Evolutionary conservation across 2,888 invertebrate species (phyloP).

Genomic region (Antitype chi): DNA sequence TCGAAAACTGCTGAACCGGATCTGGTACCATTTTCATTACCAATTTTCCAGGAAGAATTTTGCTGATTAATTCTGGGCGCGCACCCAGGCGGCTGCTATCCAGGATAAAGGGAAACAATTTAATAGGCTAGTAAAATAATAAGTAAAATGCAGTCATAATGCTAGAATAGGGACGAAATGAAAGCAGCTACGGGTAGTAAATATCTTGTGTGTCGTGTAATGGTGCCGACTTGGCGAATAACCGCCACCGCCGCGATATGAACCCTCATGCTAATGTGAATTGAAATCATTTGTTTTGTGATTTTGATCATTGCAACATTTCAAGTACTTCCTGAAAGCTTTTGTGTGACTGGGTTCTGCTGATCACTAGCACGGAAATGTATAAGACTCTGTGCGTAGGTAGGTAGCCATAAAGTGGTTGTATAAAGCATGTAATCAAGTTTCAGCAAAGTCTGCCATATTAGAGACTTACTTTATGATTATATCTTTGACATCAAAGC

Average conservation of each 20-base stretch:
- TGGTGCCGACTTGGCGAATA: slow-evolving; percentile 69
- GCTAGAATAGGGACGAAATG: slow-evolving; percentile 60
- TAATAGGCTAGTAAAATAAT: slow-evolving; percentile 60
- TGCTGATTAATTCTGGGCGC: slow-evolving; percentile 57
- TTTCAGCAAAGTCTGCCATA: slow-evolving; percentile 22
- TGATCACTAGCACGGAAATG: neutral
- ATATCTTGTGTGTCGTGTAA: slow-evolving; percentile 64
- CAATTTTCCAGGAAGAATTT: slow-evolving; percentile 38
- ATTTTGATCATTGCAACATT: slow-evolving; percentile 20
- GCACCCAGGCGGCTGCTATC: slow-evolving; percentile 31
- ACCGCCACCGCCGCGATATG: slow-evolving; percentile 15
- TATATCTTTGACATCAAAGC: slow-evolving; percentile 41
- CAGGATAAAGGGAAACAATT: slow-evolving; percentile 51
- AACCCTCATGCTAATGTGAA: slow-evolving; percentile 15
- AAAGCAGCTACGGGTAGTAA: slow-evolving; percentile 64
- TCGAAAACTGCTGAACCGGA: slow-evolving; percentile 1
- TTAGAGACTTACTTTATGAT: slow-evolving; percentile 28
- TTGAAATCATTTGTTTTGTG: slow-evolving; percentile 35
- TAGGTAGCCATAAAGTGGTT: neutral
- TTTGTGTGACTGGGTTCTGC: neutral
- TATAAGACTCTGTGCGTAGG: neutral
- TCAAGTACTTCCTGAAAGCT: slow-evolving; percentile 15
- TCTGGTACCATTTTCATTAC: slow-evolving; percentile 1
- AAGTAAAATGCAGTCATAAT: slow-evolving; percentile 58
- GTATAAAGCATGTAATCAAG: slow-evolving; percentile 5